A percentile compares a stretch with the other conserved stretches of the same genome.
Conservation (phyloP, 2,888 invertebrate genomes). For the Cyclophora albipunctata region DNA sequence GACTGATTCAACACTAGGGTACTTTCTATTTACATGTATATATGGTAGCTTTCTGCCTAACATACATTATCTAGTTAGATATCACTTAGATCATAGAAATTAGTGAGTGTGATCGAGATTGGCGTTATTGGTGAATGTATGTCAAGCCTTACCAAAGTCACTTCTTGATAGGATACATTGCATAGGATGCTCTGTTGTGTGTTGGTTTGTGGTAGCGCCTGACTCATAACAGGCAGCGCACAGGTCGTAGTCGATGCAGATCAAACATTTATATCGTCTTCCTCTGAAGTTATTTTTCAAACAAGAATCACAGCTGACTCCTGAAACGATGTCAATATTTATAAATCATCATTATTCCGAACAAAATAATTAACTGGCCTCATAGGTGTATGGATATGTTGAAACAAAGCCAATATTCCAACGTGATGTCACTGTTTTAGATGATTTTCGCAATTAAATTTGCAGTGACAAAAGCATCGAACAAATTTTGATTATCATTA, state of each 20-base stretch:
- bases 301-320: constrained; percentile 99
- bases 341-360: constrained; percentile 36
- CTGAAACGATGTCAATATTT: constrained; percentile 76
- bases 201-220: constrained; percentile 92
- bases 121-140: too few relatives aligned
- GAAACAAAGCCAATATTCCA: constrained; percentile 21
- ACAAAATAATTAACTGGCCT: constrained; percentile 19
- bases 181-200: constrained; percentile 98
- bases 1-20: too few relatives aligned
- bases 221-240: constrained; percentile 97
- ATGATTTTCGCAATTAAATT: constrained; percentile 48
- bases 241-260: constrained; percentile 99
- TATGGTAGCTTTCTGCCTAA: too few relatives aligned
- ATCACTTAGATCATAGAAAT: too few relatives aligned
- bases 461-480: constrained; percentile 68
- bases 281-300: constrained; percentile 98
- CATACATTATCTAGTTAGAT: too few relatives aligned
- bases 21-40: too few relatives aligned
- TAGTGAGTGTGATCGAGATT: too few relatives aligned
- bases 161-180: constrained; percentile 98
- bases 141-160: constrained; percentile 86
- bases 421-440: constrained; percentile 28
- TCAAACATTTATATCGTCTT: constrained; percentile 98
- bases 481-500: constrained; percentile 76
- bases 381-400: constrained; percentile 16